Evolutionary conservation across 2,888 invertebrate genomes (phyloP), one percentile per base, ranked within the genome.

Genomic region (Trilocha varians): DNA sequence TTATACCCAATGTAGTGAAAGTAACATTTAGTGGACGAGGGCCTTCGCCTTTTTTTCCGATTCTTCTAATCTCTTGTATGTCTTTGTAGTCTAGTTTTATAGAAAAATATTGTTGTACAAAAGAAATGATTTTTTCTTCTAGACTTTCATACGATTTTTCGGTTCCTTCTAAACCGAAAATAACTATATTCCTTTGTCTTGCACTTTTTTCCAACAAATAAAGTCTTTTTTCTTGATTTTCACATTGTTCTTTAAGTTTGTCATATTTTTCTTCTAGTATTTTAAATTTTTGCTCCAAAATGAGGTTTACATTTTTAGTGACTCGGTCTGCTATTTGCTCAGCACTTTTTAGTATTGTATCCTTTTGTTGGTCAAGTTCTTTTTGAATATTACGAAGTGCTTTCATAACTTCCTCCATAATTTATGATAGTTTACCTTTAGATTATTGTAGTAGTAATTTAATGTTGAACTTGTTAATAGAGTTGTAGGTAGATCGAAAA

Each of bases 1-100:
- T 48, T 39, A 32, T 16, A 25, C 45, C 48, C 34, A 50, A 35
- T 17, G 44, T 46, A 18, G 42, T 16, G 14, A 47, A 45, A 6
- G 44, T 41, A 8, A 45, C 42, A 6, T 41, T 38, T 18, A 43
- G 34, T 25, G 48, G 48, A 3, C 50, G 42, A 5, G 39, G 39
- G 35, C 32, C 45, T n/a, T 44, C 43, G 16, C 39, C 37, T 41
- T 41, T 47, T 14, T 38, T 47, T 15, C 44, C 47, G 8, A 47
- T 14, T 43, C 49, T 44, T 36, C 41, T 49, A 14, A 46, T 15
- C 40, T 46, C 47, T 39, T 47, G 49, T 18, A 51, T 43, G 36
- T 49, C 43, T 4, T 40, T 47, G n/a, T 32, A 25, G 11, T 34
- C 16, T 16, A 35, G 35, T 32, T 14, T 13, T 13, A 38, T 13